Conservation (phyloP, 2,113 vertebrate genomes). For the Philantomba maxwellii region DNA sequence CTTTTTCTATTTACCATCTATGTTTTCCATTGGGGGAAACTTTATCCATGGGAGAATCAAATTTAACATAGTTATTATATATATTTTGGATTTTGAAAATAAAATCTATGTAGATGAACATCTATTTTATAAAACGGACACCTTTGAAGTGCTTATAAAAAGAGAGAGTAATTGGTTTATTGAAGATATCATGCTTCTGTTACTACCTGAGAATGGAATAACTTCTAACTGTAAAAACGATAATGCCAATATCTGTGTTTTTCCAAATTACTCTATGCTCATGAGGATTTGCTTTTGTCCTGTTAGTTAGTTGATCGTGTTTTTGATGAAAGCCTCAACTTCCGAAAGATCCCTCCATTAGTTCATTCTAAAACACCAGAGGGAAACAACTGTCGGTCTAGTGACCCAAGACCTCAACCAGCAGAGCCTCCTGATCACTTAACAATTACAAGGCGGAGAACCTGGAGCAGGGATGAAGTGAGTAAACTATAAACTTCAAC, state of each 20-base stretch:
- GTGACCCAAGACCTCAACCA: slow-evolving; percentile 85
- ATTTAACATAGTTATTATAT: slow-evolving; percentile 7
- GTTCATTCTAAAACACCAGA: slow-evolving; percentile 89
- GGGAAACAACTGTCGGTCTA: slow-evolving; percentile 85
- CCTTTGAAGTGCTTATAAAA: slow-evolving; percentile 35
- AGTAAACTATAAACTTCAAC: slow-evolving; percentile 45
- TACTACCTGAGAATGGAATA: slow-evolving; percentile 60
- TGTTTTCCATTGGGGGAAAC: slow-evolving; percentile 36
- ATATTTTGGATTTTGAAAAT: slow-evolving; percentile 26
- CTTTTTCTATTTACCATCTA: background rate
- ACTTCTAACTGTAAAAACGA: slow-evolving; percentile 45
- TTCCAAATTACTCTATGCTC: slow-evolving; percentile 62
- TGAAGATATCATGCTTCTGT: slow-evolving; percentile 42
- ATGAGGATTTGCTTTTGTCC: slow-evolving; percentile 62
- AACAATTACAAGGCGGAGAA: slow-evolving; percentile 91
- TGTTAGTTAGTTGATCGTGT: slow-evolving; percentile 95
- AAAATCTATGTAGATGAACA: background rate
- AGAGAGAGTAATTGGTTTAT: slow-evolving; percentile 53
- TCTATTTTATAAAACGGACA: slow-evolving; percentile 29
- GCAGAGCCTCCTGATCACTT: slow-evolving; percentile 89
- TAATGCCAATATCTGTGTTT: slow-evolving; percentile 18
- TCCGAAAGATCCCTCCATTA: slow-evolving; percentile 94
- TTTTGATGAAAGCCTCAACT: slow-evolving; percentile 99
- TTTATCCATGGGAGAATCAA: background rate
- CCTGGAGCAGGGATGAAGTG: slow-evolving; percentile 98